phyloP scores from a whole-genome alignment of 1,140 invertebrate genomes.

The Procambarus virginalis region DNA sequence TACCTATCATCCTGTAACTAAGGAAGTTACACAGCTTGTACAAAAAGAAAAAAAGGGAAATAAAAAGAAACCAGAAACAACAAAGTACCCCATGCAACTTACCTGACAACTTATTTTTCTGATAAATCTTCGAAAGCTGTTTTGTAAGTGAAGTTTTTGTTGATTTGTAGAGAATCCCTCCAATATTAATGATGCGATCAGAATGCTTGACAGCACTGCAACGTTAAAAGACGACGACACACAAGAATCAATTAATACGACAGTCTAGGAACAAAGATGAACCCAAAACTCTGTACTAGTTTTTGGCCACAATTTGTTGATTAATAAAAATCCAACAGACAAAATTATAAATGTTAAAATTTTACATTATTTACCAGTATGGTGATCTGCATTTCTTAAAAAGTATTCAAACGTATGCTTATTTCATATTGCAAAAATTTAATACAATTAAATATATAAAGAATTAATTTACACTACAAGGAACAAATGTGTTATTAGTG shows the following conservation, averaged over 20 bases:
- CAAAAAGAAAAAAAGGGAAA: neutral
- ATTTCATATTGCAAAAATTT: neutral
- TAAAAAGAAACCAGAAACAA: neutral
- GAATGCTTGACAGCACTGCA: conserved; percentile 33
- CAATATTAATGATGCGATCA: conserved; percentile 62
- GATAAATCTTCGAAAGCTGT: conserved; percentile 11
- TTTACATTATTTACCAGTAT: too few species aligned
- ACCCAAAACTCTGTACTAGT: too few species aligned
- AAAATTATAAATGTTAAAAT: too few species aligned
- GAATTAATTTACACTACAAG: too few species aligned
- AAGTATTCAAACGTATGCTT: too few species aligned
- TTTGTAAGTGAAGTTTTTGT: conserved; percentile 59
- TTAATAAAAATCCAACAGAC: too few species aligned
- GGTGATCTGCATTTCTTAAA: too few species aligned
- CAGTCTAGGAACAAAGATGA: too few species aligned
- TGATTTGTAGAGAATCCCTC: conserved; percentile 58
- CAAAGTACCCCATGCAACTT: neutral
- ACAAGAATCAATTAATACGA: too few species aligned
- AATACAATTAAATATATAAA: neutral
- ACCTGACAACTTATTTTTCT: conserved; percentile 3
- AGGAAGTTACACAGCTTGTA: neutral
- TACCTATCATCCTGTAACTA: too few species aligned
- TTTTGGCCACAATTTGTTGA: too few species aligned
- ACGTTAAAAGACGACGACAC: neutral
- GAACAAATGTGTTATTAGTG: neutral